phyloP scores from a whole-genome alignment of 2,113 vertebrate genomes.

The Myodes glareolus region DNA sequence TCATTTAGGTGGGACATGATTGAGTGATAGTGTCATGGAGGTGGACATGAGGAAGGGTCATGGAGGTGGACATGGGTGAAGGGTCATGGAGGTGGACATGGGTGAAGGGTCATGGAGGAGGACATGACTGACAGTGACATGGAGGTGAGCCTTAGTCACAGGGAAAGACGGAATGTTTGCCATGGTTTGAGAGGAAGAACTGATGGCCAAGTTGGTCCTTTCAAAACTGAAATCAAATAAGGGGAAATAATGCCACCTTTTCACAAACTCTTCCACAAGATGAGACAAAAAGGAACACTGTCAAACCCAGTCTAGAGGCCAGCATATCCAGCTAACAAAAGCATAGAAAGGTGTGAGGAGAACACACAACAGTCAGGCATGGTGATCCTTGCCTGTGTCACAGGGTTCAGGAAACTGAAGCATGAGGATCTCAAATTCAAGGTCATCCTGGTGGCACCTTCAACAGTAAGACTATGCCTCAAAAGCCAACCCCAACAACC shows the following conservation, averaged over 20 bases:
- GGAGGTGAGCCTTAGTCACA: accelerated
- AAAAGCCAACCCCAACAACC: background rate
- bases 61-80: no score
- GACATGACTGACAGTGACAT: background rate
- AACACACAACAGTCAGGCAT: background rate
- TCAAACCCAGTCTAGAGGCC: background rate
- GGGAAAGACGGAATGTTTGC: background rate
- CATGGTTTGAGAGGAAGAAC: background rate
- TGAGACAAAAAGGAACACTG: background rate
- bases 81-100: background rate
- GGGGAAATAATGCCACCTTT: background rate
- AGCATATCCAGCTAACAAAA: background rate
- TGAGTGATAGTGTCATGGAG: background rate
- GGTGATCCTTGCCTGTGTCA: background rate
- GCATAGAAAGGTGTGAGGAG: background rate
- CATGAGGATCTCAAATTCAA: background rate
- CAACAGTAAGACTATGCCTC: background rate
- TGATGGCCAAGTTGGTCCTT: background rate
- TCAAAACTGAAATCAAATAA: background rate
- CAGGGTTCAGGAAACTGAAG: background rate
- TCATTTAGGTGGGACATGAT: background rate
- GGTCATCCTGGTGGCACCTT: background rate
- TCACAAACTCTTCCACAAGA: constrained; percentile 13
- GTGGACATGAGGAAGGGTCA: no score
- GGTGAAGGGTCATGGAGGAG: background rate